Evolutionary conservation across 2,113 vertebrate genomes (phyloP).

Genomic region (Thoracochromis brauschi): DNA sequence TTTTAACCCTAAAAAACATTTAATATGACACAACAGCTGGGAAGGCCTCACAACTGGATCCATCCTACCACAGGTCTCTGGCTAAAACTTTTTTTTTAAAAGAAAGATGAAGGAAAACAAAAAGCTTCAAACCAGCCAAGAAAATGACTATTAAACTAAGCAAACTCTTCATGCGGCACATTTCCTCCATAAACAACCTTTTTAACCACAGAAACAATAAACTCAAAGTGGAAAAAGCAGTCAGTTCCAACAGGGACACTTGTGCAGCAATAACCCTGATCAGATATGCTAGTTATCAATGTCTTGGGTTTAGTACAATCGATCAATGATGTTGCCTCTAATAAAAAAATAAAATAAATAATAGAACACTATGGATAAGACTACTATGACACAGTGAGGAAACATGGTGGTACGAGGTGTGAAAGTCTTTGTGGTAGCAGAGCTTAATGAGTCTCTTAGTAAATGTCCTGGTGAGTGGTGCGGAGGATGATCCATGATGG

Average conservation of each 20-base stretch:
- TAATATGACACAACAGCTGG: constrained; percentile 36
- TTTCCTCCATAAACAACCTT: neutral
- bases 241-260: neutral
- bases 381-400: neutral
- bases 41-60: neutral
- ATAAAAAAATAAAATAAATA: neutral
- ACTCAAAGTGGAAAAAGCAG: neutral
- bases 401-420: neutral
- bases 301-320: neutral
- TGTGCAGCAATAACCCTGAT: neutral
- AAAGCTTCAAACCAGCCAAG: neutral
- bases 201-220: neutral
- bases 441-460: neutral
- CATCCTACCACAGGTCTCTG: neutral
- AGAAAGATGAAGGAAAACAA: neutral
- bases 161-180: neutral
- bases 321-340: neutral
- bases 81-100: neutral
- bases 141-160: neutral
- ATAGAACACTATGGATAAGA: neutral
- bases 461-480: neutral
- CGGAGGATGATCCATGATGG: neutral
- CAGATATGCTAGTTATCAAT: neutral
- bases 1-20: constrained; percentile 18
- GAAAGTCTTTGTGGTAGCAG: neutral